Evolutionary conservation across 1,140 invertebrate species (phyloP), one percentile per base, ranked within the genome.

Genomic region (Leguminivora glycinivorella): DNA sequence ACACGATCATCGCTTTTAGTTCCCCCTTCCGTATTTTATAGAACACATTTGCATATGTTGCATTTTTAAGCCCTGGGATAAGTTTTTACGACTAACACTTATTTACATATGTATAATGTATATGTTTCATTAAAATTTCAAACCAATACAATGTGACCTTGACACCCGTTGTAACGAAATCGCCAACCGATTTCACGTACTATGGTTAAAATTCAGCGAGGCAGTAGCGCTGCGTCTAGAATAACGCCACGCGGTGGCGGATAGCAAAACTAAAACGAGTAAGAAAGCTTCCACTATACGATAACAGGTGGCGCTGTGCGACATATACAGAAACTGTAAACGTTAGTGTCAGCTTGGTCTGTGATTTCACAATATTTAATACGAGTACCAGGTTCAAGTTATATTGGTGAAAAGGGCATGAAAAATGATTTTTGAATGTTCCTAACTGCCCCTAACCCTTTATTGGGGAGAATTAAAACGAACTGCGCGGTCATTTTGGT

Each of bases 231-330:
- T 19, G 47, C 19, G 9, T 52, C 19, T 22, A 19, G 17, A 52
- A 52, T 52, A 4, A 52, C 19, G 70, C 79, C 58, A 73, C 52
- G 43, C 31, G 17, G 73, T 75, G 79, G 70, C 70, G 68, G 69
- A 76, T 79, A 79, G 76, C 72, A 25, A 52, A 52, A 52, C 47
- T 52, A 86, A 73, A 56, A 40, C 66, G 19, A 72, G 2, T 25
- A 19, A 76, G 78, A 82, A 79, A 2, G 34, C 12, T 78, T 83
- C 75, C 19, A 66, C 22, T 63, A 40, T 19, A 40, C 63, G 58
- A 66, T 75, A 72, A 83, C 75, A 89, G 87, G 83, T 86, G 87
- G 84, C 85, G 83, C 72, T 81, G 47, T 6, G 7, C 6, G 19
- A 0, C 7, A 52, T 3, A 22, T 22, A 7, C 47, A 52, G n/a